Percentiles rank a stretch among this genome's conserved stretches.
phyloP scores from a whole-genome alignment of 2,113 vertebrate genomes.

The Oxyura jamaicensis region DNA sequence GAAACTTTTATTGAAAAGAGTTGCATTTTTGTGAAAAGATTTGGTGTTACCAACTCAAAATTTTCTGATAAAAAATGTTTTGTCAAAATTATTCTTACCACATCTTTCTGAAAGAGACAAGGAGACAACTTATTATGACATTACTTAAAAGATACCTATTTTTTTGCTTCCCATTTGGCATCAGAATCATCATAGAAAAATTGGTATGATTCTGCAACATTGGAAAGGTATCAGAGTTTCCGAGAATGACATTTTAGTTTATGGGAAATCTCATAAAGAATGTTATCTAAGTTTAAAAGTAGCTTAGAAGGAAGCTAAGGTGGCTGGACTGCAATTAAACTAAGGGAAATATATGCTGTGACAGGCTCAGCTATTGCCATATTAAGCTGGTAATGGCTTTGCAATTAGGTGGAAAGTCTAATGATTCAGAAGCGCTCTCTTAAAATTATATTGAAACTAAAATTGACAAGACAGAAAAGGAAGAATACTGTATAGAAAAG shows the following conservation, averaged over 20 bases:
- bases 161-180: background rate
- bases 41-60: background rate
- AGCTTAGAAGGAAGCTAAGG: background rate
- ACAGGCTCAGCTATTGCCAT: background rate
- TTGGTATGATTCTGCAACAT: background rate
- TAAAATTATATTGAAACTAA: slow-evolving; percentile 17
- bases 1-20: background rate
- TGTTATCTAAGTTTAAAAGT: slow-evolving; percentile 16
- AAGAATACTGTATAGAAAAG: background rate
- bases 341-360: background rate
- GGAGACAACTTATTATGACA: background rate
- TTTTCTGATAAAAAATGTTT: background rate
- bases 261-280: slow-evolving; percentile 22
- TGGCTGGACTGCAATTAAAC: slow-evolving; percentile 10
- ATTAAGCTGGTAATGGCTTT: slow-evolving; percentile 30
- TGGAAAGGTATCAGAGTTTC: background rate
- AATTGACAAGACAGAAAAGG: slow-evolving; percentile 8
- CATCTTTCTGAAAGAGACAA: background rate
- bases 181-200: background rate
- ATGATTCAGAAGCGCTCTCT: slow-evolving; percentile 21
- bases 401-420: slow-evolving; percentile 34
- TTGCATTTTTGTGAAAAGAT: background rate
- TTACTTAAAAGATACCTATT: background rate
- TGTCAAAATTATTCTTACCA: background rate
- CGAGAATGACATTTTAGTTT: slow-evolving; percentile 16